A percentile compares a stretch with the other conserved stretches of the same genome.
Evolutionary conservation across 2,797 vertebrate species (phyloP).

Genomic region (Sparidentex hasta): DNA sequence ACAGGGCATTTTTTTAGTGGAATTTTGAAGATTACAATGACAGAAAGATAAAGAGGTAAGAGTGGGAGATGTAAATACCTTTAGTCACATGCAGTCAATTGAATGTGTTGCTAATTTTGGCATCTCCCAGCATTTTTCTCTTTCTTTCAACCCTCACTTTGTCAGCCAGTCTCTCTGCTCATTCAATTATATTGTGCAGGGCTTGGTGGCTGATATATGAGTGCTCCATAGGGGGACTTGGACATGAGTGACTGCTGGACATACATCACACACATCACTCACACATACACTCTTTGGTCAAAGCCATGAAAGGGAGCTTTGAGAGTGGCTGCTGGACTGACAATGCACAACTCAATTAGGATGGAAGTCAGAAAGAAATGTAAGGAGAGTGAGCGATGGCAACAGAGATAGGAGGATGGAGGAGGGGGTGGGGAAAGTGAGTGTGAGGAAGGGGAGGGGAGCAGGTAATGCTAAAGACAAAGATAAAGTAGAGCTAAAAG

Average conservation of each 20-base stretch:
- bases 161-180: constrained; percentile 56
- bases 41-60: constrained; percentile 32
- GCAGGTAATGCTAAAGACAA: constrained; percentile 9
- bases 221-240: constrained; percentile 58
- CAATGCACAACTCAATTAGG: constrained; percentile 78
- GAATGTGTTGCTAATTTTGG: constrained; percentile 45
- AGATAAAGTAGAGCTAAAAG: background rate
- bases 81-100: constrained; percentile 5
- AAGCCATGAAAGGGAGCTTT: constrained; percentile 67
- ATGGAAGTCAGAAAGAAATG: constrained; percentile 64
- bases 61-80: background rate
- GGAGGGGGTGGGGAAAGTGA: background rate
- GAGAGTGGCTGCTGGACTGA: constrained; percentile 60
- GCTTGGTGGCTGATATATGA: constrained; percentile 74
- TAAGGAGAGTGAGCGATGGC: constrained; percentile 69
- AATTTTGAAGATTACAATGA: background rate
- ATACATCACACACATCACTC: constrained; percentile 78
- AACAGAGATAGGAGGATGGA: constrained; percentile 12
- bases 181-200: constrained; percentile 64
- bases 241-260: constrained; percentile 76
- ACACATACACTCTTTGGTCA: constrained; percentile 68
- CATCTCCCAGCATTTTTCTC: constrained; percentile 51
- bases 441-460: background rate
- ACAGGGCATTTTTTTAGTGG: background rate
- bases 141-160: constrained; percentile 45